phyloP scores from a whole-genome alignment of 2,888 invertebrate species.

The Nebria salina region DNA sequence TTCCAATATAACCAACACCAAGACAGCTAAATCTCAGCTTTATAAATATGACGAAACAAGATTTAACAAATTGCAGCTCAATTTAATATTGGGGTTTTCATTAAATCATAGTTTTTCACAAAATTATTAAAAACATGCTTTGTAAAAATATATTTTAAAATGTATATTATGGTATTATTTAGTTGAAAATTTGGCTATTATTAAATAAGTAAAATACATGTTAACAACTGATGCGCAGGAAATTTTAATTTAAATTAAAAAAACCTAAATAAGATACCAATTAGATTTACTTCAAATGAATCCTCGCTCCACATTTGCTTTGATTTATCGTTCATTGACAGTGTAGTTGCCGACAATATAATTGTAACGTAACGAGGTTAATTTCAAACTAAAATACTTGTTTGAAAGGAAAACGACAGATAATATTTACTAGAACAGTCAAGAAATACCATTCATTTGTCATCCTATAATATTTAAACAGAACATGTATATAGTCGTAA shows the following conservation, averaged over 20 bases:
- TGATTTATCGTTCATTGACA: not conserved
- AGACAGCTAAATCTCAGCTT: not conserved
- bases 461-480: not conserved
- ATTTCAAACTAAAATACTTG: not conserved
- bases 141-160: not conserved
- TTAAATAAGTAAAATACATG: no score
- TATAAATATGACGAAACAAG: not conserved
- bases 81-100: no score
- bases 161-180: not conserved
- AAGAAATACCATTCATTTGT: not conserved
- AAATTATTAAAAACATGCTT: not conserved
- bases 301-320: not conserved
- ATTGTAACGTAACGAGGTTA: not conserved
- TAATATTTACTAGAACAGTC: not conserved
- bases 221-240: no score
- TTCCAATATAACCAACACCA: not conserved
- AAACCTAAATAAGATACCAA: no score
- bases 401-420: not conserved
- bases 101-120: no score
- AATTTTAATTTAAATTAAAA: no score
- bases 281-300: not conserved
- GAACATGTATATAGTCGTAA: not conserved
- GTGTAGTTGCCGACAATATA: not conserved
- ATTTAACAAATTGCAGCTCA: no score
- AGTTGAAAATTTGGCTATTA: no score